A percentile compares a stretch with the other conserved stretches of the same genome.
phyloP scores from a whole-genome alignment of 2,888 invertebrate species.

The Pantelozetes paolii region DNA sequence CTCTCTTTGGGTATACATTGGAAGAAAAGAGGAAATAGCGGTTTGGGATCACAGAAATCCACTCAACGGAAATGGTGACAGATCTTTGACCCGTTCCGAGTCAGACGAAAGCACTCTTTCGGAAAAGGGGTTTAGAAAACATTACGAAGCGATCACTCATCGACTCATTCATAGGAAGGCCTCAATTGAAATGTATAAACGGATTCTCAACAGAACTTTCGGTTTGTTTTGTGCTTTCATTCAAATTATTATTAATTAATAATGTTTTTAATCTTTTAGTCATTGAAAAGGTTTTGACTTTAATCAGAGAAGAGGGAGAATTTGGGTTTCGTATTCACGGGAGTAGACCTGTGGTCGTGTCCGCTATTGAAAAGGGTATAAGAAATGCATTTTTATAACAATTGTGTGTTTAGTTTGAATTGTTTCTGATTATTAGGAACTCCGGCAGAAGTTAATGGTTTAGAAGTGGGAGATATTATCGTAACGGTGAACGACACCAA shows the following conservation, averaged over 20 bases:
- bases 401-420: neutral
- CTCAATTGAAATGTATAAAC: slow-evolving; percentile 80
- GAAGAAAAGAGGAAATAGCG: slow-evolving; percentile 65
- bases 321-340: slow-evolving; percentile 94
- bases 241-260: neutral
- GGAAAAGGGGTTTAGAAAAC: slow-evolving; percentile 76
- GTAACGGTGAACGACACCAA: slow-evolving; percentile 84
- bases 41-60: slow-evolving; percentile 58
- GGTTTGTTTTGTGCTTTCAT: slow-evolving; percentile 62
- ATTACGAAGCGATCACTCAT: slow-evolving; percentile 80
- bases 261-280: slow-evolving; percentile 57
- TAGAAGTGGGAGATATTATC: slow-evolving; percentile 90
- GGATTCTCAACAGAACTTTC: slow-evolving; percentile 74
- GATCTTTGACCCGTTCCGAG: slow-evolving; percentile 49
- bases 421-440: slow-evolving; percentile 58
- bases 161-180: slow-evolving; percentile 83
- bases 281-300: slow-evolving; percentile 79
- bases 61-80: neutral
- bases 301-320: slow-evolving; percentile 73
- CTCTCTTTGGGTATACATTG: slow-evolving; percentile 70
- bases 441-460: slow-evolving; percentile 82
- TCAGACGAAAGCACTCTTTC: slow-evolving; percentile 65
- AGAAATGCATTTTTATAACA: neutral
- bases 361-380: slow-evolving; percentile 77
- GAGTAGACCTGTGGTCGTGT: slow-evolving; percentile 91